These are phyloP conservation scores for Pangasianodon gigas DNA, from an alignment of 2,113 vertebrate species.

Conservation along the genomic window DNA sequence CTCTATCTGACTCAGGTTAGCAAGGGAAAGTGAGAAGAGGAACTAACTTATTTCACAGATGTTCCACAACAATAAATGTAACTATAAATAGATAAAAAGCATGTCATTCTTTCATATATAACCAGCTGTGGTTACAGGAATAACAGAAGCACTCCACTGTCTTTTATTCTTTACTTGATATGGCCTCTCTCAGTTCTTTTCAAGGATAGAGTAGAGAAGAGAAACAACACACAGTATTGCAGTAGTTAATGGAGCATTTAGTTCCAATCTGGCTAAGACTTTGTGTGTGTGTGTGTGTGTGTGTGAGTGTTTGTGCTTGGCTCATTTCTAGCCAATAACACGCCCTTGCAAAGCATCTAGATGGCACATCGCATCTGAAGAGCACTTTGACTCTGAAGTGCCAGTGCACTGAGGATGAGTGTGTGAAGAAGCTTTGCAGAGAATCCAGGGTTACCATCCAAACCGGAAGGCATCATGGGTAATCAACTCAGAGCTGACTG, in stretches of 20 bases:
- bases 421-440: constrained; percentile 9
- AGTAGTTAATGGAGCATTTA: constrained; percentile 55
- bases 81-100: neutral
- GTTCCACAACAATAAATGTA: neutral
- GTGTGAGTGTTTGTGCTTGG: neutral
- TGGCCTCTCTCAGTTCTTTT: constrained; percentile 1
- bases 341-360: neutral
- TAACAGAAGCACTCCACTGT: neutral
- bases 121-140: neutral
- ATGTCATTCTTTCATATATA: neutral
- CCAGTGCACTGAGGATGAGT: neutral
- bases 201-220: constrained; percentile 18
- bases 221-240: constrained; percentile 30
- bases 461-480: constrained; percentile 28
- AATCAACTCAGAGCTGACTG: constrained; percentile 27
- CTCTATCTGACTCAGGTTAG: neutral
- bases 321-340: neutral
- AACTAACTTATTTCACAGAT: neutral
- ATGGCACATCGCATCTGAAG: constrained; percentile 16
- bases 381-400: constrained; percentile 28
- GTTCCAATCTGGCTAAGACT: constrained; percentile 49
- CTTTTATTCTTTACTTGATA: neutral
- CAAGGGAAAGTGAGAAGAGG: neutral
- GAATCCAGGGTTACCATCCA: neutral
- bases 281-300: constrained; percentile 15